These are phyloP conservation scores for Nemotelus nigrinus DNA, from an alignment of 2,888 invertebrate species.

Conservation along the genomic window DNA sequence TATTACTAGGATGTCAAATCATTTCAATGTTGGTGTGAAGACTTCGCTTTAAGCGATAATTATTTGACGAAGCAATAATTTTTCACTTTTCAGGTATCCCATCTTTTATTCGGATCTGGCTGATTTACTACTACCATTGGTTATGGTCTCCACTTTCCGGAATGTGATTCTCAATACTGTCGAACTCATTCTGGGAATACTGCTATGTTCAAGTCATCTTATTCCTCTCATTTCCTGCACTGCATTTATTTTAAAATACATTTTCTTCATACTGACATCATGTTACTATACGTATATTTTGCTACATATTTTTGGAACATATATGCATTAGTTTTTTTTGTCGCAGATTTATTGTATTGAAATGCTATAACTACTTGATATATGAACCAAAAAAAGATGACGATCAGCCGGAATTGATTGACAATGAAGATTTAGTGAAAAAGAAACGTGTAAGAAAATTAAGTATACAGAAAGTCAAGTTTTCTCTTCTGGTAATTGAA, in stretches of 20 bases:
- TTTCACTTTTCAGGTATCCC: conserved; percentile 56
- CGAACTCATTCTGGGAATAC: conserved; percentile 57
- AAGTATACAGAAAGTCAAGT: not conserved
- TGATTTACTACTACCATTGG: conserved; percentile 59
- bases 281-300: conserved; percentile 11
- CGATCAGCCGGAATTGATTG: conserved; percentile 23
- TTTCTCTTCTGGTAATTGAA: conserved; percentile 8
- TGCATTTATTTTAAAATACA: conserved; percentile 55
- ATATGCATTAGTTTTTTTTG: conserved; percentile 3
- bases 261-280: conserved; percentile 47
- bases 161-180: conserved; percentile 56
- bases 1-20: conserved; percentile 58
- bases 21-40: conserved; percentile 59
- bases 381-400: conserved; percentile 14
- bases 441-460: not conserved
- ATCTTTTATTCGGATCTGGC: conserved; percentile 58
- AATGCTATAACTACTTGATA: conserved; percentile 56
- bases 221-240: conserved; percentile 45
- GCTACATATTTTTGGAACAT: not conserved
- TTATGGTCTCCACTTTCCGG: conserved; percentile 57
- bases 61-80: not conserved
- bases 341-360: conserved; percentile 57
- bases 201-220: conserved; percentile 55
- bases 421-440: conserved; percentile 18
- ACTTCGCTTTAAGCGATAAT: not conserved